phyloP scores from a whole-genome alignment of 2,797 vertebrate genomes.

The Poecilia wingei region DNA sequence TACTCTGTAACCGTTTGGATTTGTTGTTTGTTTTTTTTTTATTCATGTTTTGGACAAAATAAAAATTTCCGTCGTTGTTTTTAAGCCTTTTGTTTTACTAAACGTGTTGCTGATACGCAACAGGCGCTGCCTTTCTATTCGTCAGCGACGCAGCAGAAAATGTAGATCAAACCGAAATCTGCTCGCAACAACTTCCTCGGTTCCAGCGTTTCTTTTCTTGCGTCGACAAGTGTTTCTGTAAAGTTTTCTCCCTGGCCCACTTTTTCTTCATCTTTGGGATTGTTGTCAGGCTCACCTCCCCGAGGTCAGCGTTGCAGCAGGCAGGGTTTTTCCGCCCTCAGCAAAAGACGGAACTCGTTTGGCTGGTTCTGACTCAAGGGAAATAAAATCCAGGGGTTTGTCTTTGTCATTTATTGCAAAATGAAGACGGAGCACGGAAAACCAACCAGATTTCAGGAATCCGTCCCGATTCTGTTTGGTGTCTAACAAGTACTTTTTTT shows the following conservation, averaged over 20 bases:
- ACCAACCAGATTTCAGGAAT: conserved; percentile 26
- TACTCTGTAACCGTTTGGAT: conserved; percentile 47
- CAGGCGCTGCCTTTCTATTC: background rate
- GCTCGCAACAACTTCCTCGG: background rate
- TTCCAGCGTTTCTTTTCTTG: background rate
- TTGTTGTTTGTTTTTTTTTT: conserved; percentile 11
- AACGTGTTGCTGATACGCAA: background rate
- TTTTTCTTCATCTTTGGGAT: conserved; percentile 35
- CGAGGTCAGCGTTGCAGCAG: conserved; percentile 64
- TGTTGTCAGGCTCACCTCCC: conserved; percentile 63
- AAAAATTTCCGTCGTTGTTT: conserved; percentile 32
- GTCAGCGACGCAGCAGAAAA: background rate
- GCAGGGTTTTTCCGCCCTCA: conserved; percentile 64
- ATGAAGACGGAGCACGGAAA: conserved; percentile 40
- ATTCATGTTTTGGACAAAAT: conserved; percentile 72
- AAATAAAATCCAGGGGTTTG: conserved; percentile 80
- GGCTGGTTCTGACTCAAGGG: conserved; percentile 81
- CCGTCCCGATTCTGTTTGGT: background rate
- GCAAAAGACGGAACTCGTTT: conserved; percentile 78
- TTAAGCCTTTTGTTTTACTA: background rate
- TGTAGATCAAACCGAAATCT: background rate
- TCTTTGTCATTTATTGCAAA: conserved; percentile 63
- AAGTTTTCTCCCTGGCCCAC: conserved; percentile 24
- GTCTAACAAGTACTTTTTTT: background rate
- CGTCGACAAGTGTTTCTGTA: conserved; percentile 10